Evolutionary conservation across 2,797 vertebrate genomes (phyloP).

Genomic region (Gobionotothen gibberifrons): DNA sequence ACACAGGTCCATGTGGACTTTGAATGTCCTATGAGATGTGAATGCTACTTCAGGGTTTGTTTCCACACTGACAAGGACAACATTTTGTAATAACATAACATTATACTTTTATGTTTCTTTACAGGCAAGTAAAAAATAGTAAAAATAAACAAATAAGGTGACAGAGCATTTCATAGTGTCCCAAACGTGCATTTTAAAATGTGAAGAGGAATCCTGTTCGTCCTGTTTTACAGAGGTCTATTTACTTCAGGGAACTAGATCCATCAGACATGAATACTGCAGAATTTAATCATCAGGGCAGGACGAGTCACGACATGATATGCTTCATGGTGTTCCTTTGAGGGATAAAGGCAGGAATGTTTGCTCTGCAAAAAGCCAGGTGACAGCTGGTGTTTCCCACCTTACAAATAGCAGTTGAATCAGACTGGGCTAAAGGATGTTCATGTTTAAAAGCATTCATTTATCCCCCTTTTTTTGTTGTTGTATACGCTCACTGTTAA

Average conservation of each 20-base stretch:
- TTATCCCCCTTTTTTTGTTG: too few relatives aligned
- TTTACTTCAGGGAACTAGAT: constrained; percentile 47
- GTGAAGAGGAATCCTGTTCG: constrained; percentile 57
- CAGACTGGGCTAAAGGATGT: neutral
- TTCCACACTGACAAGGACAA: neutral
- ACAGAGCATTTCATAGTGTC: neutral
- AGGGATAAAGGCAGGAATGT: constrained; percentile 52
- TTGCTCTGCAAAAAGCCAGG: constrained; percentile 31
- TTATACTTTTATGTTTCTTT: neutral
- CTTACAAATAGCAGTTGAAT: constrained; percentile 4
- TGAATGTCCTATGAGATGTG: neutral
- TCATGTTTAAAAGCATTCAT: neutral
- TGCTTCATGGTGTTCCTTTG: constrained; percentile 49
- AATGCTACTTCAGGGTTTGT: neutral
- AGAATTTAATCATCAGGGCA: constrained; percentile 53
- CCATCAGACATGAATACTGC: constrained; percentile 63
- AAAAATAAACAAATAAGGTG: neutral
- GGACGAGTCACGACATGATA: constrained; percentile 67
- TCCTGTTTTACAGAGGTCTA: constrained; percentile 65
- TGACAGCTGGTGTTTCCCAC: constrained; percentile 16
- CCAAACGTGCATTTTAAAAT: constrained; percentile 21
- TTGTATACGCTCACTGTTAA: too few relatives aligned
- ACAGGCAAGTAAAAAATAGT: neutral
- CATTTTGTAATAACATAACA: neutral
- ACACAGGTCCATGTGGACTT: neutral